These are phyloP conservation scores for Drosophila anomalata DNA, from an alignment of 2,888 invertebrate genomes.

Conservation along the genomic window DNA sequence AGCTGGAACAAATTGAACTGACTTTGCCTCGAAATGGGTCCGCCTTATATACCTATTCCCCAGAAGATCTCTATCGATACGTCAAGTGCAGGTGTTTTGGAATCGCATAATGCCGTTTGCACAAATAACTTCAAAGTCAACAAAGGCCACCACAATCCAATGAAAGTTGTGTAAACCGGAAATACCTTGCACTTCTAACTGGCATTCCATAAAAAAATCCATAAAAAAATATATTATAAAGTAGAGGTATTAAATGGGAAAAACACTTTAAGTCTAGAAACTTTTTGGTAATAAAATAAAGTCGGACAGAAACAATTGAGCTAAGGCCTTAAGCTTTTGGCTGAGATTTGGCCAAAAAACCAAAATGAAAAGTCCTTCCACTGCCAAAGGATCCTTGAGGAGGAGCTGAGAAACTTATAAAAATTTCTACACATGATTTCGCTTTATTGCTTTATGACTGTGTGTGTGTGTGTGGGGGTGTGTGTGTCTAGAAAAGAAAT, in stretches of 20 bases:
- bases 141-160: constrained; percentile 2
- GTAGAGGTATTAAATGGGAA: background rate
- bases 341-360: constrained; percentile 34
- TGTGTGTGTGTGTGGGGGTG: constrained; percentile 15
- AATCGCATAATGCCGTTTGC: constrained; percentile 14
- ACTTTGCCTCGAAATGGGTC: background rate
- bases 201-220: background rate
- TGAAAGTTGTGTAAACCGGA: constrained; percentile 25
- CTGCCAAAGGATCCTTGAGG: constrained; percentile 3
- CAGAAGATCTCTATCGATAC: background rate
- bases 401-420: constrained; percentile 71
- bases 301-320: constrained; percentile 42
- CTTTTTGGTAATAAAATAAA: constrained; percentile 21
- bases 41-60: constrained; percentile 7
- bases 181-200: background rate
- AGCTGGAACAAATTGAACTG: constrained; percentile 19
- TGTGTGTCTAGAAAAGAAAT: background rate
- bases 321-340: constrained; percentile 62
- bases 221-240: background rate
- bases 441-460: constrained; percentile 83
- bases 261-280: background rate
- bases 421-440: constrained; percentile 84
- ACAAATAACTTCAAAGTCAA: constrained; percentile 10
- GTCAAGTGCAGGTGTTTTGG: constrained; percentile 16
- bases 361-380: constrained; percentile 34